Base-by-base conservation (phyloP, 2,888 invertebrate genomes). In the Ochlodes sylvanus region DNA sequence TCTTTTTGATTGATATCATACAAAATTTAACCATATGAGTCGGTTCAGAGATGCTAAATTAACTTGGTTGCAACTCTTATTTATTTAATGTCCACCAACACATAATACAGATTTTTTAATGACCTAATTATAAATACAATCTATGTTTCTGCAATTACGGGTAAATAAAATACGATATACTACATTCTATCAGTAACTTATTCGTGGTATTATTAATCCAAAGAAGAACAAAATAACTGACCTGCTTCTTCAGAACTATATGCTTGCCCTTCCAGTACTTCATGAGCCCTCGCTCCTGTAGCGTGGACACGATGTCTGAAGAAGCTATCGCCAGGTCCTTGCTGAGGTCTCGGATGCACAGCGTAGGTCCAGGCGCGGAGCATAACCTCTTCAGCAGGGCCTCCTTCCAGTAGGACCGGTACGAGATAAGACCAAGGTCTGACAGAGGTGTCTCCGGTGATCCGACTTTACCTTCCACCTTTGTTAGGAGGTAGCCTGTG, bases 241-340 rank as follows among this genome's bases (percentile, higher is more conserved):
- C 97, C 96, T 97, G 97, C 91, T 98, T 97, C 87, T 98, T 98
- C 64, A 99, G 94, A 62, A 99, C 98, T 78, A 99, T 97, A 91
- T 99, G 99, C 87, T 98, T 98, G 70, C 99, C 99, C 90, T 99
- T 99, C 99, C 99, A 99, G 87, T 99, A 99, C 90, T 99, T 99
- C 96, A 99, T 97, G 95, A 99, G 98, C 7, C 99, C 98, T 73
- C 99, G 94, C 17, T 98, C 98, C 82, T 99, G 99, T 52, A 99
- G 93, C 4, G 99, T 99, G 74, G 98, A 99, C 27, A 99, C 98
- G 71, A 99, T 99, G 87, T 99, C 99, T 84, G 98, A 98, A 1
- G 98, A 97, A 80, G 99, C 98, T 76, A 99, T 98, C 17, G 98
- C 99, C 94, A 98, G 97, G 92, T 98, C 98, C 85, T 98, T 95